phyloP scores from a whole-genome alignment of 2,888 invertebrate genomes.

The Andrena haemorrhoa region DNA sequence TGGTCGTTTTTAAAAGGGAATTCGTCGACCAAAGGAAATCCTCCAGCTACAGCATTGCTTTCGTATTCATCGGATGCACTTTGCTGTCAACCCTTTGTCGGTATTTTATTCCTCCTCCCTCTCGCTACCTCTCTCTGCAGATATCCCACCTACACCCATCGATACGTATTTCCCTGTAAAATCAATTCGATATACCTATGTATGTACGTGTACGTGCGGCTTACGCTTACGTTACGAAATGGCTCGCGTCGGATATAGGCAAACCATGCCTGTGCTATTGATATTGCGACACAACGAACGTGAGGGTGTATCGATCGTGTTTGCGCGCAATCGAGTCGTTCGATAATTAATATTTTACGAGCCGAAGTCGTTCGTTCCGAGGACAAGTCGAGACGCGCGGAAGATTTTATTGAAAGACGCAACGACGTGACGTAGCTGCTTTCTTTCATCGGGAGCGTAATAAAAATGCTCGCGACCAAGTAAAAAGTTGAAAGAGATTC shows the following conservation, averaged over 20 bases:
- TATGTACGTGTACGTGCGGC: too few relatives aligned
- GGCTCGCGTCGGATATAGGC: not conserved
- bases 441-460: not conserved
- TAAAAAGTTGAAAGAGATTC: constrained; percentile 10
- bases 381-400: not conserved
- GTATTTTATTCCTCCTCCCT: constrained; percentile 20
- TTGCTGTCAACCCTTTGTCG: constrained; percentile 10
- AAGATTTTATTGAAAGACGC: not conserved
- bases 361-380: not conserved
- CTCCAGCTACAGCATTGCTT: constrained; percentile 19
- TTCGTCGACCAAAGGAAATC: constrained; percentile 27
- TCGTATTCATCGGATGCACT: constrained; percentile 49
- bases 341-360: constrained; percentile 4
- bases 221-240: not conserved
- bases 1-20: constrained; percentile 29
- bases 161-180: constrained; percentile 7
- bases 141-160: not conserved
- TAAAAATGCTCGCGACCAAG: not conserved
- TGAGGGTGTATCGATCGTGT: not conserved
- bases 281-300: not conserved
- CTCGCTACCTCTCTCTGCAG: not conserved
- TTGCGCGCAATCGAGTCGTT: not conserved
- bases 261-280: not conserved
- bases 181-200: constrained; percentile 9
- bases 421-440: not conserved